A percentile compares a stretch with the other conserved stretches of the same genome.
These are phyloP conservation scores for Tribolium freemani DNA, from an alignment of 2,888 invertebrate genomes.

Conservation along the genomic window DNA sequence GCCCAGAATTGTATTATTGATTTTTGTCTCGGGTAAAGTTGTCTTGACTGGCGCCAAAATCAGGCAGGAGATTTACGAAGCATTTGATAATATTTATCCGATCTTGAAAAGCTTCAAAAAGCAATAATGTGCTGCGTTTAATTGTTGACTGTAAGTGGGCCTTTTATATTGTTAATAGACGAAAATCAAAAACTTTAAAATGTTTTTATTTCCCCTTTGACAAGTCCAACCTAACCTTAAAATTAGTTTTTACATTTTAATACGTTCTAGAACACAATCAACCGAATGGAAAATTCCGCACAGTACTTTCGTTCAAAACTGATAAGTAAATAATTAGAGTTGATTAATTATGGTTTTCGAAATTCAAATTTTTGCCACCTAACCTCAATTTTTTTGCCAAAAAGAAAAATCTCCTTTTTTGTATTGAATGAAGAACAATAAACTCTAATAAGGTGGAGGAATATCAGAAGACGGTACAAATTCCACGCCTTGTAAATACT, in stretches of 20 bases:
- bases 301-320: background rate
- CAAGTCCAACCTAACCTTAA: background rate
- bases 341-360: background rate
- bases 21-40: slow-evolving; percentile 89
- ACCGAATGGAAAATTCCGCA: too few species aligned
- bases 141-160: background rate
- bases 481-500: background rate
- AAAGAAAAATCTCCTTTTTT: background rate
- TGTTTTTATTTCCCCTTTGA: background rate
- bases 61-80: slow-evolving; percentile 81
- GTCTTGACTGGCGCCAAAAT: slow-evolving; percentile 87
- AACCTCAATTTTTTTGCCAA: background rate
- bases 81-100: slow-evolving; percentile 83
- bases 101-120: slow-evolving; percentile 83
- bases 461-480: background rate
- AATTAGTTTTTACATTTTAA: background rate
- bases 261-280: too few species aligned
- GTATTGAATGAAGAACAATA: too few species aligned
- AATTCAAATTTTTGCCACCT: background rate
- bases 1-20: slow-evolving; percentile 84
- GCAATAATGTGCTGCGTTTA: slow-evolving; percentile 29
- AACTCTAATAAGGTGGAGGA: background rate
- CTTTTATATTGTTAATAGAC: slow-evolving; percentile 17
- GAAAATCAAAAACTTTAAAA: background rate
- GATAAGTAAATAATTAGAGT: background rate